These are phyloP conservation scores for Microchirus variegatus DNA, from an alignment of 2,797 vertebrate species.

Conservation along the genomic window DNA sequence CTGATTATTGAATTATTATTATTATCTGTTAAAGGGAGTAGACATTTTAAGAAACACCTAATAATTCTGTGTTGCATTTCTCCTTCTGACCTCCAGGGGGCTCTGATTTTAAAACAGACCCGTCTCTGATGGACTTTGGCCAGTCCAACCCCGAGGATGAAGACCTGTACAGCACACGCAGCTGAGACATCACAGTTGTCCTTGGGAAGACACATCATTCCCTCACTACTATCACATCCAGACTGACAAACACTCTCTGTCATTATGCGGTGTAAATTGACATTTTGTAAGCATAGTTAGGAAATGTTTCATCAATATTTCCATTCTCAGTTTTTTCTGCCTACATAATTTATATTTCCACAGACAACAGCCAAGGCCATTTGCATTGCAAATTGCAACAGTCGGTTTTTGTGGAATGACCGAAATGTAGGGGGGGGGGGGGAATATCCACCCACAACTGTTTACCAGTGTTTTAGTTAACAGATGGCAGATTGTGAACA, in stretches of 20 bases:
- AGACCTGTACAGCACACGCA: conserved; percentile 92
- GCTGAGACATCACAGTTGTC: conserved; percentile 72
- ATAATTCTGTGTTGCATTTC: conserved; percentile 15
- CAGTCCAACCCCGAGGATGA: conserved; percentile 89
- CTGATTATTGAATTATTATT: neutral
- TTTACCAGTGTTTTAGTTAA: conserved; percentile 34
- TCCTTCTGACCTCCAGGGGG: conserved; percentile 54
- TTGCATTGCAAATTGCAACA: conserved; percentile 13
- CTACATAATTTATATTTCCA: conserved; percentile 38
- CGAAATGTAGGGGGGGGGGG: conserved; percentile 15
- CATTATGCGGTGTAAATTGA: conserved; percentile 32
- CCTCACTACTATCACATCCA: conserved; percentile 43
- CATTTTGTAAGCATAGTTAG: conserved; percentile 24
- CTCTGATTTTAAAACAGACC: conserved; percentile 56
- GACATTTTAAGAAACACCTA: no score
- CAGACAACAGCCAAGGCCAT: conserved; percentile 27
- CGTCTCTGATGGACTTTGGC: conserved; percentile 75
- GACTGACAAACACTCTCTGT: conserved; percentile 15
- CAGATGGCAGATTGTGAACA: conserved; percentile 50
- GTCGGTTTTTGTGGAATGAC: conserved; percentile 8
- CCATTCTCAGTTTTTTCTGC: conserved; percentile 38
- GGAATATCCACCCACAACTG: conserved; percentile 31
- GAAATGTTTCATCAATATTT: conserved; percentile 47
- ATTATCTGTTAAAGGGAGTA: neutral
- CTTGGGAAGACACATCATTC: conserved; percentile 21